Conservation (phyloP, 2,113 vertebrate species). For the Strix aluco region DNA sequence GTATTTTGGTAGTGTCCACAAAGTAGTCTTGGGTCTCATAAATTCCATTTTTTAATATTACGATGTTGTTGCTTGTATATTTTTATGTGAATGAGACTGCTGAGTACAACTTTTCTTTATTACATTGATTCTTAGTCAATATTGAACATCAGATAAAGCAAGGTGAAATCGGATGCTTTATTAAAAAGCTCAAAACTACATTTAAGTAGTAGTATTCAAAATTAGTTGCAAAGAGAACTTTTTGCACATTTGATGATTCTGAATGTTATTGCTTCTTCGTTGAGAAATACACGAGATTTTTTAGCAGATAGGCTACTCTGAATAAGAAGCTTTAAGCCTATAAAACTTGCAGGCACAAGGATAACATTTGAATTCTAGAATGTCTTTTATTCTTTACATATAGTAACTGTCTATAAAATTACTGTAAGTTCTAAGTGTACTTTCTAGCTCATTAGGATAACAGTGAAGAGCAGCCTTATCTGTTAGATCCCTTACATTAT, state of each 20-base stretch:
- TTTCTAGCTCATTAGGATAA: accelerated
- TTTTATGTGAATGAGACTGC: not conserved
- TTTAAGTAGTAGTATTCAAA: not conserved
- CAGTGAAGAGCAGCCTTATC: no score
- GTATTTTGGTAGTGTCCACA: accelerated
- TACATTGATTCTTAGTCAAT: not conserved
- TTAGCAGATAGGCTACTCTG: not conserved
- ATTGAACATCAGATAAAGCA: no score
- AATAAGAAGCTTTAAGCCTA: not conserved
- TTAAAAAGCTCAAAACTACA: accelerated
- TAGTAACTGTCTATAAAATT: not conserved
- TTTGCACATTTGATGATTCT: not conserved
- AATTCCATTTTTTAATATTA: accelerated
- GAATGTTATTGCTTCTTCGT: not conserved
- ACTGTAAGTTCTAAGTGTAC: accelerated
- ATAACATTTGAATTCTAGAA: not conserved
- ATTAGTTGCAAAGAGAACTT: not conserved
- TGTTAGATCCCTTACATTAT: not conserved
- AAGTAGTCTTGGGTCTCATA: not conserved
- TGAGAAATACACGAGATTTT: not conserved
- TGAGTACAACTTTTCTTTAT: not conserved
- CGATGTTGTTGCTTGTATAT: accelerated
- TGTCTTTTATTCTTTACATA: not conserved
- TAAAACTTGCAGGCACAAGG: not conserved
- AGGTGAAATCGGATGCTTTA: not conserved